Conservation (phyloP, 2,797 vertebrate genomes). For the Orientallactaga sibirica region DNA sequence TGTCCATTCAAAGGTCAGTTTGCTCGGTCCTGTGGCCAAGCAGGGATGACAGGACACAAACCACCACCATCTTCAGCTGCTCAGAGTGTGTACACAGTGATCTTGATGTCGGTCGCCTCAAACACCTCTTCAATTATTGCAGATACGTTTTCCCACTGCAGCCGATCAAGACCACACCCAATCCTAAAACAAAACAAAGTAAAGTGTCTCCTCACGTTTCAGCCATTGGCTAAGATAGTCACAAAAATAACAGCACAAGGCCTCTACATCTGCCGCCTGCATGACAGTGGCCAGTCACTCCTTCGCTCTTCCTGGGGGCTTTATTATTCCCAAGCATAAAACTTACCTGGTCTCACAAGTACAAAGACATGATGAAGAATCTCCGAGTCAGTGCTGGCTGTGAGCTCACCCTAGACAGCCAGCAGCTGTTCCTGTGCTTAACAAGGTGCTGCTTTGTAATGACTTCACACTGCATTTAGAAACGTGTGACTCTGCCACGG, state of each 20-base stretch:
- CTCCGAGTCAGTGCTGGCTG: not conserved
- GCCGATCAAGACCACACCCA: conserved; percentile 95
- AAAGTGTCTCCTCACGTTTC: no score
- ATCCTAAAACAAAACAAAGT: conserved; percentile 89
- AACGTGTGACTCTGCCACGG: not conserved
- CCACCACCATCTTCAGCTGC: conserved; percentile 5
- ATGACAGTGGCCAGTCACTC: not conserved
- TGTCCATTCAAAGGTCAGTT: conserved; percentile 5
- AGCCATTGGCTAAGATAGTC: not conserved
- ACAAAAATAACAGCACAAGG: conserved; percentile 36
- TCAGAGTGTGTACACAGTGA: conserved; percentile 95
- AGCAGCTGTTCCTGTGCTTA: not conserved
- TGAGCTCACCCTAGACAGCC: not conserved
- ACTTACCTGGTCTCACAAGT: not conserved
- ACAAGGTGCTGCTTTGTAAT: not conserved
- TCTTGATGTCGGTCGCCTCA: conserved; percentile 90
- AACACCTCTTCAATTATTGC: conserved; percentile 93
- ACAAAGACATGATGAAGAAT: not conserved
- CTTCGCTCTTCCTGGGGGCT: not conserved
- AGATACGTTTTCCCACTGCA: conserved; percentile 93
- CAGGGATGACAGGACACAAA: conserved; percentile 4
- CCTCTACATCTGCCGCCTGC: not conserved
- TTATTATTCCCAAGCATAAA: not conserved
- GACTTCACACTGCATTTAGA: conserved; percentile 29
- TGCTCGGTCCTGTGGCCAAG: conserved; percentile 4